A percentile compares a stretch with the other conserved stretches of the same genome.
Conservation (phyloP, 2,113 vertebrate species). For the Leptosomus discolor region DNA sequence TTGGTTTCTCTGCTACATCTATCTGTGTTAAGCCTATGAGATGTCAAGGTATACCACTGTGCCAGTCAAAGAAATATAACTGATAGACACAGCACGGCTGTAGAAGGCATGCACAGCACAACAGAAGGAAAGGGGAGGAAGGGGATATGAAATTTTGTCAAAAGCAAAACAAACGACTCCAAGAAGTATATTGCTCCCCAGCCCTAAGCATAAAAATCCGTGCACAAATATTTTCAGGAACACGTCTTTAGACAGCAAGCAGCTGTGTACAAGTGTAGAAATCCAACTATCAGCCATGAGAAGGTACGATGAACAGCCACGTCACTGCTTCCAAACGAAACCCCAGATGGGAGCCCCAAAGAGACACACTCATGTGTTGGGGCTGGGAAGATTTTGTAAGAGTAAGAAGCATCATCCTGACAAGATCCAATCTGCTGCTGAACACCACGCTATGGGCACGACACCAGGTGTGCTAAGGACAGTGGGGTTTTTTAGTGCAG, state of each 20-base stretch:
- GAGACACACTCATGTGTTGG: accelerated
- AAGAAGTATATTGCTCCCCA: neutral
- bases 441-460: neutral
- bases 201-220: neutral
- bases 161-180: neutral
- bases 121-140: neutral
- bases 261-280: neutral
- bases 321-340: neutral
- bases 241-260: neutral
- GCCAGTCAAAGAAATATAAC: neutral
- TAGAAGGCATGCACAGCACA: neutral
- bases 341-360: neutral
- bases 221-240: neutral
- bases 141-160: neutral
- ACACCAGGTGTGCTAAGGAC: neutral
- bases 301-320: neutral
- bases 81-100: neutral
- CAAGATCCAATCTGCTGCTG: neutral
- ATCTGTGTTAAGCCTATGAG: neutral
- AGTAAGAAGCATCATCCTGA: neutral
- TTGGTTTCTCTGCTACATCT: neutral
- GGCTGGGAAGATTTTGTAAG: neutral
- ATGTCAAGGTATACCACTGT: neutral
- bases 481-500: neutral
- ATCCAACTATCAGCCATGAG: neutral